Base-by-base conservation (phyloP, 2,888 invertebrate genomes). In the Drosophila austrosaltans region DNA sequence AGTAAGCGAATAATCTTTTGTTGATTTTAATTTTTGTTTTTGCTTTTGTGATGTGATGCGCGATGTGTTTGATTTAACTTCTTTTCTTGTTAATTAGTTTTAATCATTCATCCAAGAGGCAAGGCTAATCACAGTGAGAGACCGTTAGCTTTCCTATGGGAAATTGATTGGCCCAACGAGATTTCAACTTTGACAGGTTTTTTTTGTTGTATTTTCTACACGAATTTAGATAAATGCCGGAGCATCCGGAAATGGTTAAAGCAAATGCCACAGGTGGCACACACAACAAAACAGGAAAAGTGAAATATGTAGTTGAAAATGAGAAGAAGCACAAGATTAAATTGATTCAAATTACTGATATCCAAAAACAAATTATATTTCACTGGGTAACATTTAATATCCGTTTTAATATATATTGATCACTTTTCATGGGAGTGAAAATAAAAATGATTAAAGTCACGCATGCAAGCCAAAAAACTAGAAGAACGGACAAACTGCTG, bases 21-120 rank as follows among this genome's bases (percentile, higher is more conserved):
- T 72, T 71, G 53, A 56, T 68, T 69, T 69, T 62, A 42, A 16
- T 16, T 42, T 42, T 63, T 44, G 39, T 42, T 54, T 28, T 60
- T 53, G 36, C 30, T 40, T 53, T 39, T 60, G 2, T 44, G 20
- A 53, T 66, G 6, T 44, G 20, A 20, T 44, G 2, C 20, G 42
- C 4, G 44, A 42, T 25, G 48, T 53, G 40, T 32, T 44, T 61
- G 76, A 76, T 76, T 86, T 71, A 69, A 86, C 69, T 87, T 78
- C 57, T 78, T 86, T 88, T 80, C 84, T 69, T 72, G 79, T 71
- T 88, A 83, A 83, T 83, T 88, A 86, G 79, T 67, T 83, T 80
- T 78, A 83, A 88, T 81, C 85, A 84, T 69, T 75, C 61, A 44
- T 72, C 65, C 48, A n/a, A 53, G 25, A 72, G 67, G 59, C 56